Base-by-base conservation (phyloP, 2,797 vertebrate genomes). In the Pyrocephalus nanus region DNA sequence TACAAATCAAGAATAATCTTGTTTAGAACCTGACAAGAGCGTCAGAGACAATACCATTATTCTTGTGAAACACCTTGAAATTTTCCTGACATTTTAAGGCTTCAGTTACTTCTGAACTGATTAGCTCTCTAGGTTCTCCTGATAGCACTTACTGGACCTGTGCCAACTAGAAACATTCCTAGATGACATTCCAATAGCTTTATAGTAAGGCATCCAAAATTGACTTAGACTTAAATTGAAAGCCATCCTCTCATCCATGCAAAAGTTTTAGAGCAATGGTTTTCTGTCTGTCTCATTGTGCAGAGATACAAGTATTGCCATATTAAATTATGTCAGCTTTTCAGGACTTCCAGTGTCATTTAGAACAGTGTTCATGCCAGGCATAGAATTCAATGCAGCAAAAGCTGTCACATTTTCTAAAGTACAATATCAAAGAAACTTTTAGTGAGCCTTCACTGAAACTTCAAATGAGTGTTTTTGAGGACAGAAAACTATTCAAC, bases 381-480 rank as follows among this genome's bases (percentile, higher is more conserved):
- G 53, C 12, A 19, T 36, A 71, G 82, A 94, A 91, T 42, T 70
- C 2, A 61, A 17, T 30, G 26, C 11, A 32, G 50, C 11, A 43
- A 92, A 88, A 62, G 64, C 69, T 15, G 15, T 65, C 83, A 50
- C 19, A 17, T 64, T 94, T 96, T 89, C 83, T 80, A 40, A 93
- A 80, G 20, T 34, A 25, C 18, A 67, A 10, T 57, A 69, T 47
- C 27, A 57, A 51, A 75, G 82, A 92, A 93, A 95, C 40, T 70
- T 86, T 47, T 50, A 60, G 13, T 29, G 9, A 64, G 62, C 42
- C 48, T 91, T 84, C 62, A 34, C 25, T 62, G 75, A 81, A 96
- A 96, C 57, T 82, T 47, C 8, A 81, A 54, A 70, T 55, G 47
- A 94, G 12, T 45, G 32, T 16, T 64, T 64, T 7, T 43, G 67